These are phyloP conservation scores for Ornithoptera priamus DNA, from an alignment of 2,888 invertebrate species.

Conservation along the genomic window DNA sequence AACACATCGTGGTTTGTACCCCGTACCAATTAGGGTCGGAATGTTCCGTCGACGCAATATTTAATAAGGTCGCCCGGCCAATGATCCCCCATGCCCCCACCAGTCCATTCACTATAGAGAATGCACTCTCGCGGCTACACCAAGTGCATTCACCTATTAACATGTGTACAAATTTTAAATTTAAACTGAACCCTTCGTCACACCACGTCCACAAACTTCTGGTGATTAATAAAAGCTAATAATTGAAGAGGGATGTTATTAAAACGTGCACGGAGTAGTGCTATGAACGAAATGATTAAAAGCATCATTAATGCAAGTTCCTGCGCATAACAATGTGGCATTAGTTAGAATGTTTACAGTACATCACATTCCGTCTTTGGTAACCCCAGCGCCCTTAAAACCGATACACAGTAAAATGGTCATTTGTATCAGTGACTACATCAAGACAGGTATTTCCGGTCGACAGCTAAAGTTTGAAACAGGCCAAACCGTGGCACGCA, in stretches of 20 bases:
- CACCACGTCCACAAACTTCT: not conserved
- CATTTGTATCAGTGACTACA: not conserved
- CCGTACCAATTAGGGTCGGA: constrained; percentile 18
- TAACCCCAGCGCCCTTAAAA: no score
- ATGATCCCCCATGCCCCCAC: constrained; percentile 12
- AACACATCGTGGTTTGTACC: not conserved
- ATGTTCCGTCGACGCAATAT: constrained; percentile 9
- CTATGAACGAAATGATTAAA: no score
- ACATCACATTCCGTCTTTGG: no score
- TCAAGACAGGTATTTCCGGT: constrained; percentile 11
- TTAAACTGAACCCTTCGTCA: not conserved
- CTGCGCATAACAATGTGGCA: no score
- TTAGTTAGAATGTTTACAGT: no score
- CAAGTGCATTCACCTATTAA: constrained; percentile 19
- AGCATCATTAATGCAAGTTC: no score
- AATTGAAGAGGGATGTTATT: not conserved
- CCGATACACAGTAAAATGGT: no score
- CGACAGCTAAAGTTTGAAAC: constrained; percentile 6
- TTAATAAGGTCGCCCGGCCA: constrained; percentile 14
- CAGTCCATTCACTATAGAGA: constrained; percentile 15
- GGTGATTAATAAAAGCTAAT: not conserved
- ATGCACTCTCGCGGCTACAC: constrained; percentile 15
- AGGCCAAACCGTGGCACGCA: constrained; percentile 13
- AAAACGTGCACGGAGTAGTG: no score
- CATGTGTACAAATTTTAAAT: not conserved